Conservation (phyloP, 2,113 vertebrate species). For the Prolemur simus region DNA sequence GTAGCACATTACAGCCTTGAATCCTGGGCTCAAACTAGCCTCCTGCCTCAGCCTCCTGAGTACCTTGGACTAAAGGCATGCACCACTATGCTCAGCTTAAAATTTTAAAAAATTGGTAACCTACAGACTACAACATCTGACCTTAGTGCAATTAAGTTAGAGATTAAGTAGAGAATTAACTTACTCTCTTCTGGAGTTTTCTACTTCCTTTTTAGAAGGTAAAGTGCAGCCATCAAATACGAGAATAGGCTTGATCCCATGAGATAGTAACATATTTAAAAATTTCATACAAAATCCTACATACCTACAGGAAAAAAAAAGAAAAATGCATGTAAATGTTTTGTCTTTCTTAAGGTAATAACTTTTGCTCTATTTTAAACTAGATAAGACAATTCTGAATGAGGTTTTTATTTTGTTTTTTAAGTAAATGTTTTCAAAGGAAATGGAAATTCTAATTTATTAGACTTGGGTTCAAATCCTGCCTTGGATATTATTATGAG, state of each 20-base stretch:
- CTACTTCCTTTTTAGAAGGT: slow-evolving; percentile 96
- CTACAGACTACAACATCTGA: background rate
- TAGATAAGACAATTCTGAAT: background rate
- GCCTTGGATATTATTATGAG: background rate
- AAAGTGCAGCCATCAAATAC: slow-evolving; percentile 98
- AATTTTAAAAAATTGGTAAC: background rate
- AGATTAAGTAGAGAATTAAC: slow-evolving; percentile 71
- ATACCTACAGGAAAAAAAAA: slow-evolving; percentile 86
- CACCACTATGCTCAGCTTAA: background rate
- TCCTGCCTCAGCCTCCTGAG: background rate
- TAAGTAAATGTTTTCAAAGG: background rate
- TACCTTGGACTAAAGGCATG: background rate
- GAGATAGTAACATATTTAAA: slow-evolving; percentile 94
- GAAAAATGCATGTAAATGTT: background rate
- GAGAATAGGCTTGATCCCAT: slow-evolving; percentile 93
- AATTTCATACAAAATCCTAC: slow-evolving; percentile 97
- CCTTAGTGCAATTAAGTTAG: background rate
- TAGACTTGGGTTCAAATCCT: background rate
- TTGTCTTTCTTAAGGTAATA: background rate
- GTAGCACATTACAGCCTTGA: background rate
- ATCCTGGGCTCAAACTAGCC: background rate
- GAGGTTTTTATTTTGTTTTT: background rate
- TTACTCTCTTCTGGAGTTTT: slow-evolving; percentile 94
- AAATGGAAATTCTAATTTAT: background rate
- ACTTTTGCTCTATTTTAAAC: slow-evolving; percentile 11